Base-by-base conservation (phyloP, 2,888 invertebrate species). In the Hanleya hanleyi region DNA sequence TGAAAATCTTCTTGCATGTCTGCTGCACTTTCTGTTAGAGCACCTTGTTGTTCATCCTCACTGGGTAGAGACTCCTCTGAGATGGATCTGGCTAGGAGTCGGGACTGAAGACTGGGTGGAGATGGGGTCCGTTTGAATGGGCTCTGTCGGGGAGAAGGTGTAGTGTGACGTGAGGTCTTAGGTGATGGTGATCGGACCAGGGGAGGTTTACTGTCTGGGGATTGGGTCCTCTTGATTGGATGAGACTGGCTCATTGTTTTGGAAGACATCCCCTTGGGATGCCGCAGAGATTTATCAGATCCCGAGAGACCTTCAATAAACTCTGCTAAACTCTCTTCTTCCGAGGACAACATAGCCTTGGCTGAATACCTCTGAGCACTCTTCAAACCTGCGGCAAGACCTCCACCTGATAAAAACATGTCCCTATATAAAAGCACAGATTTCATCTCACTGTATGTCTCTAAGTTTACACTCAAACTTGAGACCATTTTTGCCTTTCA, bases 281-380 rank as follows among this genome's bases (percentile, higher is more conserved):
- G 51, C 32, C 57, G 22, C 9, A 41, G 41, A 12, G 41, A 41
- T 41, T 12, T 41, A 22, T 57, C 57, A 2, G 57, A 57, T 32
- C 57, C 5, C 22, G 57, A 57, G 26, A 57, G 9, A 12, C 81
- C 81, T 36, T 83, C 82, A 38, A 86, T 83, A 77, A 84, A 87
- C 71, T 87, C 87, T 38, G 86, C 85, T 67, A 87, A 73, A 71
- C 87, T 87, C 70, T 87, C 87, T 50, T 86, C 86, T 68, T 84
- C 86, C 12, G 87, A 86, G 22, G 83, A 82, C 35, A 86, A 73
- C 18, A 84, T 81, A 15, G 83, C 80, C 67, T 82, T 81, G 7
- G 82, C 78, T 0, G 81, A 77, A 70, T 81, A 81, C 70, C 74
- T 79, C 38, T 51, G 18, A 36, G 38, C 36, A 74, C 77, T 71